These are phyloP conservation scores for Poeciliopsis turrubarensis DNA, from an alignment of 2,113 vertebrate genomes.

Conservation along the genomic window DNA sequence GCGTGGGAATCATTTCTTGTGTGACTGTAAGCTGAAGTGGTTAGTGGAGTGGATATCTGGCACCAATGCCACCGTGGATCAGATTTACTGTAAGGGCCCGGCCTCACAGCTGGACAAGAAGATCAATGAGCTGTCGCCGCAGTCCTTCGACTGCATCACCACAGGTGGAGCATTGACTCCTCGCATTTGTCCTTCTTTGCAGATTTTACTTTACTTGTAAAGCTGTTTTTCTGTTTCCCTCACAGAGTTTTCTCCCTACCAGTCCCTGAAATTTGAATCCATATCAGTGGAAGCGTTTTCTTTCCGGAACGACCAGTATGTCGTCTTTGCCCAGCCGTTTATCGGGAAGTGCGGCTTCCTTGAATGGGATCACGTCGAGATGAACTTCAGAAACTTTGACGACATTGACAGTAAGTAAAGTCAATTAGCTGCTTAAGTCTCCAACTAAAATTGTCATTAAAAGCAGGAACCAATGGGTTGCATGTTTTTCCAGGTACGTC, in stretches of 20 bases:
- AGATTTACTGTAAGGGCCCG: conserved; percentile 93
- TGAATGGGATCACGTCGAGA: conserved; percentile 99
- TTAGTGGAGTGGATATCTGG: conserved; percentile 94
- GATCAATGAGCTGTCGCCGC: conserved; percentile 89
- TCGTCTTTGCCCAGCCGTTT: conserved; percentile 96
- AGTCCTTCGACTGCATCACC: conserved; percentile 96
- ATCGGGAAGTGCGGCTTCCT: conserved; percentile 97
- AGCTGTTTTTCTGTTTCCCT: conserved; percentile 20
- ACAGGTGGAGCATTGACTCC: conserved; percentile 83
- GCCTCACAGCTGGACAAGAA: conserved; percentile 88
- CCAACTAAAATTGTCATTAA: background rate
- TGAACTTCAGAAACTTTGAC: conserved; percentile 96
- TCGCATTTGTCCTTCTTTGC: background rate
- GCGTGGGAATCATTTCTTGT: conserved; percentile 93
- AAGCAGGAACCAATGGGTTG: background rate
- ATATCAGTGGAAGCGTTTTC: conserved; percentile 95
- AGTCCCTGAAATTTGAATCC: conserved; percentile 93
- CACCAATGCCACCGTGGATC: conserved; percentile 97
- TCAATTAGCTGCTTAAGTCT: background rate
- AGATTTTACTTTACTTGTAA: background rate
- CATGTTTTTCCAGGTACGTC: conserved; percentile 86
- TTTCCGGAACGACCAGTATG: conserved; percentile 91
- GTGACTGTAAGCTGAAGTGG: conserved; percentile 99
- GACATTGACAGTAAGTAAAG: conserved; percentile 92
- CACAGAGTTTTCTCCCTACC: conserved; percentile 94